Percentiles rank a stretch among this genome's conserved stretches.
Evolutionary conservation across 2,113 vertebrate genomes (phyloP).

Genomic region (Vidua macroura): DNA sequence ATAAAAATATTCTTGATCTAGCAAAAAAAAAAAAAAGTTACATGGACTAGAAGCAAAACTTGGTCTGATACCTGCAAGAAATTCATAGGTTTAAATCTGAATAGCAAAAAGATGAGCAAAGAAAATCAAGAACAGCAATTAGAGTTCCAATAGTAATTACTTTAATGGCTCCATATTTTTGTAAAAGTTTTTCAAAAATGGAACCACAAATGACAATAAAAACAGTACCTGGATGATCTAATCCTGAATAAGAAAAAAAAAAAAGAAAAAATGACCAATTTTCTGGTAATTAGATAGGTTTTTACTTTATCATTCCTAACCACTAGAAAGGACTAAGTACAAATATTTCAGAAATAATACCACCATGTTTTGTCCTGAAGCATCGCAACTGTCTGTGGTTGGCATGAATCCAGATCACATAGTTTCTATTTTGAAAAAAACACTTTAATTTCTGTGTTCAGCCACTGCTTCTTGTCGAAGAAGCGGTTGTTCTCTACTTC

Average conservation of each 20-base stretch:
- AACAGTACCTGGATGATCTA: neutral
- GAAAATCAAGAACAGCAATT: neutral
- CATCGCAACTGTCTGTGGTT: neutral
- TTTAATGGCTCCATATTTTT: neutral
- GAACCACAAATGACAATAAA: conserved; percentile 8
- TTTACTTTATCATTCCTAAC: neutral
- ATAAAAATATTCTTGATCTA: neutral
- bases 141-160: neutral
- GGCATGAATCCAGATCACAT: neutral
- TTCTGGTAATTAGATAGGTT: neutral
- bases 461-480: neutral
- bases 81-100: conserved; percentile 8
- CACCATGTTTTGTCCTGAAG: neutral
- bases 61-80: neutral
- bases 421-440: neutral
- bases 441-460: neutral
- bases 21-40: neutral
- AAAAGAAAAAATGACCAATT: neutral
- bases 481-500: neutral
- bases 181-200: neutral
- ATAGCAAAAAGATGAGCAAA: neutral
- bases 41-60: neutral
- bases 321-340: neutral
- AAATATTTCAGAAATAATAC: neutral
- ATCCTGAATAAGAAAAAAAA: neutral